Evolutionary conservation across 2,888 invertebrate species (phyloP).

Genomic region (Apocheima hispidaria): DNA sequence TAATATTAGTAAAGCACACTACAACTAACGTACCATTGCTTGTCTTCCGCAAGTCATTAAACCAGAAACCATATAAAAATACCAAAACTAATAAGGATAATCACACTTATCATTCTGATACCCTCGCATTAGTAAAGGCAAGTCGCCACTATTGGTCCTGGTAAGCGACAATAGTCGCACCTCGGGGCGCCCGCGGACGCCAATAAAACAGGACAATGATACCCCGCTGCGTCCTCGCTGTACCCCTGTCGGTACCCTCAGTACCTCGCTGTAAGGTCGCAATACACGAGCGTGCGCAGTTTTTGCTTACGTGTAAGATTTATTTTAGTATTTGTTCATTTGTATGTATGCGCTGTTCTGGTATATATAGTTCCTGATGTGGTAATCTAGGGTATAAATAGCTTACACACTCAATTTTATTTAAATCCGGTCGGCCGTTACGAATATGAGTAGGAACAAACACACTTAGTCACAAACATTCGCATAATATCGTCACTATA

Average conservation of each 20-base stretch:
- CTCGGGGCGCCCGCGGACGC: conserved; percentile 44
- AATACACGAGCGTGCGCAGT: background rate
- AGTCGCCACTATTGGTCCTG: background rate
- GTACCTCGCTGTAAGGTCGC: background rate
- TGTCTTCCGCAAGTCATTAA: background rate
- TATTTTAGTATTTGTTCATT: background rate
- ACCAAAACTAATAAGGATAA: background rate
- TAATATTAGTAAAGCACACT: too few species aligned
- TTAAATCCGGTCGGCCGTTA: too few species aligned
- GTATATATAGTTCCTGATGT: too few species aligned
- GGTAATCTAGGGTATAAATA: too few species aligned
- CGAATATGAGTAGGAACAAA: too few species aligned
- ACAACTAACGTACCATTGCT: background rate
- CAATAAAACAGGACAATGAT: conserved; percentile 51
- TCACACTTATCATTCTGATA: conserved; percentile 3
- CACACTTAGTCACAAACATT: too few species aligned
- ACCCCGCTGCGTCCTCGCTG: conserved; percentile 36
- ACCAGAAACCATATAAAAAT: background rate
- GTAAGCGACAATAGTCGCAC: conserved; percentile 36
- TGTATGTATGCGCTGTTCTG: too few species aligned
- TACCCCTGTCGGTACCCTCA: conserved; percentile 1
- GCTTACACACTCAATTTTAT: too few species aligned
- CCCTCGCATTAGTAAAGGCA: conserved; percentile 14
- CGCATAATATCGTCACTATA: too few species aligned
- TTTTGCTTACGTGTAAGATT: background rate